Evolutionary conservation across 2,888 invertebrate genomes (phyloP).

Genomic region (Lochmaea crataegi): DNA sequence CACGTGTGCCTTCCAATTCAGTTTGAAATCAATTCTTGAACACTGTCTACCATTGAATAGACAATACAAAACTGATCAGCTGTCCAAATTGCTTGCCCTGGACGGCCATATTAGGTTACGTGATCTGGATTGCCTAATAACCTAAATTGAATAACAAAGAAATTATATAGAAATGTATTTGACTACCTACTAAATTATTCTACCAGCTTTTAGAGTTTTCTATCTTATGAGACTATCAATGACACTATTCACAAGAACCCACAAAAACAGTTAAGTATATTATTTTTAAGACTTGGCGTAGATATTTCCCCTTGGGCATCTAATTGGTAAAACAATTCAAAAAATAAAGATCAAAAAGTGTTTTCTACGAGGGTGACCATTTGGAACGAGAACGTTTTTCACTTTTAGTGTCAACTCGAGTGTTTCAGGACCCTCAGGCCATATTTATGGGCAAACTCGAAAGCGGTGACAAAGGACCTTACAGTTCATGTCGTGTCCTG

Average conservation of each 20-base stretch:
- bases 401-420: slow-evolving; percentile 51
- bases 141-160: too few relatives aligned
- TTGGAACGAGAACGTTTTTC: slow-evolving; percentile 48
- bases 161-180: too few relatives aligned
- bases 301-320: slow-evolving; percentile 9
- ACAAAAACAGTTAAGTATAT: neutral
- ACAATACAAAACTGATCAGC: too few relatives aligned
- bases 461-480: slow-evolving; percentile 56
- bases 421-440: slow-evolving; percentile 52
- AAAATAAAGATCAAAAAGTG: slow-evolving; percentile 30
- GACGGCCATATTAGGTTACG: too few relatives aligned
- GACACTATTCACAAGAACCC: neutral
- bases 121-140: too few relatives aligned
- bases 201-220: too few relatives aligned
- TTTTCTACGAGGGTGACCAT: slow-evolving; percentile 36
- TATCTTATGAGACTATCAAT: neutral
- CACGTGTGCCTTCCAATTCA: too few relatives aligned
- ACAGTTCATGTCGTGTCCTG: slow-evolving; percentile 57
- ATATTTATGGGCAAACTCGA: slow-evolving; percentile 56
- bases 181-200: too few relatives aligned
- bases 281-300: neutral
- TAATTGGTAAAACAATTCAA: slow-evolving; percentile 33
- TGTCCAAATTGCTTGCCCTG: too few relatives aligned
- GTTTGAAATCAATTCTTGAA: too few relatives aligned
- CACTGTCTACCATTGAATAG: too few relatives aligned